phyloP scores from a whole-genome alignment of 2,113 vertebrate species.

The Ascaphus truei region DNA sequence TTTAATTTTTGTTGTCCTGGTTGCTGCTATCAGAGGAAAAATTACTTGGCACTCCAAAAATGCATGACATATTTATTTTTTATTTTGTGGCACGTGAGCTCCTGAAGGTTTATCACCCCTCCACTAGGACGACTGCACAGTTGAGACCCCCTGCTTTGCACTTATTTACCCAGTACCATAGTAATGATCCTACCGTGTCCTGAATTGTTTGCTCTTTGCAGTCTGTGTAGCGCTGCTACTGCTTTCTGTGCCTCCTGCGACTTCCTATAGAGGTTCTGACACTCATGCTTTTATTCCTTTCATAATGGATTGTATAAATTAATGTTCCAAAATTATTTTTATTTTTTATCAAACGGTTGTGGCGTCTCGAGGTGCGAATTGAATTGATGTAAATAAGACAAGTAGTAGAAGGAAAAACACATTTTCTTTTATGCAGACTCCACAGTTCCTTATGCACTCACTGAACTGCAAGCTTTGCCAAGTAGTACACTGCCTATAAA shows the following conservation, averaged over 20 bases:
- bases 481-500: conserved; percentile 29
- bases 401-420: conserved; percentile 33
- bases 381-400: conserved; percentile 39
- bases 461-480: conserved; percentile 36
- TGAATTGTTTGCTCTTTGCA: conserved; percentile 7
- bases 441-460: conserved; percentile 30
- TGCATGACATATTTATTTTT: too few species aligned
- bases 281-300: not conserved
- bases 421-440: conserved; percentile 38
- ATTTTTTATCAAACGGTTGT: conserved; percentile 31
- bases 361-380: conserved; percentile 29
- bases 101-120: too few species aligned
- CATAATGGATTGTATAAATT: conserved; percentile 35
- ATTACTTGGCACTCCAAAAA: too few species aligned
- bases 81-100: too few species aligned
- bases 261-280: not conserved
- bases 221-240: not conserved
- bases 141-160: not conserved
- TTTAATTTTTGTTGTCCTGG: too few species aligned
- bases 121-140: too few species aligned
- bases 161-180: not conserved
- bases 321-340: conserved; percentile 36
- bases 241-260: not conserved
- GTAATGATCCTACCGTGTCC: not conserved
- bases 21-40: too few species aligned